These are phyloP conservation scores for Xanthia icteritia DNA, from an alignment of 2,888 invertebrate genomes.

Conservation along the genomic window DNA sequence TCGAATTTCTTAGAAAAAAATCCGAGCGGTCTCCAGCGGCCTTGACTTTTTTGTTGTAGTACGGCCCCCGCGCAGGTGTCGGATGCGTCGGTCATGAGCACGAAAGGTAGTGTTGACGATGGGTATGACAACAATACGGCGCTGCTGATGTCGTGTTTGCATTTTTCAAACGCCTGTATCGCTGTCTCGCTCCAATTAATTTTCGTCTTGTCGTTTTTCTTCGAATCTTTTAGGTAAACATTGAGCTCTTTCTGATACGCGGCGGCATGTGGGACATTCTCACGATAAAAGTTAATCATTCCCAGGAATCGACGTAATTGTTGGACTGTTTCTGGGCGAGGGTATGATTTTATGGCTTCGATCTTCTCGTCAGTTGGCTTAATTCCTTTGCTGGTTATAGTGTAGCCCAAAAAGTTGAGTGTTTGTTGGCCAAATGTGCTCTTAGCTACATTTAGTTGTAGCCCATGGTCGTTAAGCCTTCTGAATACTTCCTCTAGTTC, in stretches of 20 bases:
- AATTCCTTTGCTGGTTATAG: background rate
- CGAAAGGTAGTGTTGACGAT: constrained; percentile 2
- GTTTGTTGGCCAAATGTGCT: background rate
- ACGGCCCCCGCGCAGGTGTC: background rate
- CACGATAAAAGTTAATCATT: background rate
- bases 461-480: background rate
- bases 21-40: background rate
- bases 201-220: no score
- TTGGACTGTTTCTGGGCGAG: background rate
- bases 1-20: background rate
- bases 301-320: background rate
- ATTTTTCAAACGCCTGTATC: background rate
- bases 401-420: constrained; percentile 5
- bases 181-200: no score
- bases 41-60: background rate
- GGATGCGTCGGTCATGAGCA: background rate
- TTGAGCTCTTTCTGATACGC: background rate
- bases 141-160: background rate
- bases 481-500: background rate
- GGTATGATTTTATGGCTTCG: background rate
- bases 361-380: constrained; percentile 6
- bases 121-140: background rate
- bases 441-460: constrained; percentile 2
- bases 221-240: background rate
- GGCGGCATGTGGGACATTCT: background rate